These are phyloP conservation scores for Dasysyrphus tricinctus DNA, from an alignment of 2,888 invertebrate species.

Conservation along the genomic window DNA sequence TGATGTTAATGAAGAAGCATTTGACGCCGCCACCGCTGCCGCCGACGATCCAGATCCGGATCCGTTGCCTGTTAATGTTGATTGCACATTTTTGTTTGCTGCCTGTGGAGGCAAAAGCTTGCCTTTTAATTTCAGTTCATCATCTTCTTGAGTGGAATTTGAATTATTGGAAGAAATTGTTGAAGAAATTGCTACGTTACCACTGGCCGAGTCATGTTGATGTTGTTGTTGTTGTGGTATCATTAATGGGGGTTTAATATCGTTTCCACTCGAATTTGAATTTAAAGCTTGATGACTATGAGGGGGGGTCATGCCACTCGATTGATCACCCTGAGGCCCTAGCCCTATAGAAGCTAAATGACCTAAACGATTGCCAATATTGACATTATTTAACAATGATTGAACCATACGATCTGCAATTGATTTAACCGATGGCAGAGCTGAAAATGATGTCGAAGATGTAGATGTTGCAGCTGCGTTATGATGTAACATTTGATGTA, in stretches of 20 bases:
- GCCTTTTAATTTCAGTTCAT: conserved; percentile 49
- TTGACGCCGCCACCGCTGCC: conserved; percentile 59
- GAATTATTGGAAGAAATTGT: conserved; percentile 36
- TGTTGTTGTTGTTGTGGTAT: conserved; percentile 43
- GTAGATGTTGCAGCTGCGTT: conserved; percentile 22
- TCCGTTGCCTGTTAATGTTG: conserved; percentile 46
- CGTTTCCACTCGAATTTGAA: conserved; percentile 22
- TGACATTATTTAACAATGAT: conserved; percentile 77
- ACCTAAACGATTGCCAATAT: conserved; percentile 80
- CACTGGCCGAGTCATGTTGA: conserved; percentile 48
- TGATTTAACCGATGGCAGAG: conserved; percentile 77
- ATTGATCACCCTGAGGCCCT: conserved; percentile 55
- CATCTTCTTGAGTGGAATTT: conserved; percentile 38
- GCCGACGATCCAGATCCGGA: conserved; percentile 15
- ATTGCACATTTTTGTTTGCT: conserved; percentile 68
- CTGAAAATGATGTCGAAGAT: conserved; percentile 51
- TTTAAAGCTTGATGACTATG: conserved; percentile 50
- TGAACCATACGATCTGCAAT: conserved; percentile 77
- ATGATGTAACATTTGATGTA: conserved; percentile 58
- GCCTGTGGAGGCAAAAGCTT: conserved; percentile 63
- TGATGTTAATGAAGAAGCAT: conserved; percentile 78
- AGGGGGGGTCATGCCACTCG: conserved; percentile 44
- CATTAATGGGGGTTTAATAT: conserved; percentile 50
- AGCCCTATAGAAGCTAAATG: conserved; percentile 80
- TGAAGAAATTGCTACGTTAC: conserved; percentile 20